Percentiles rank a stretch among this genome's conserved stretches.
phyloP scores from a whole-genome alignment of 37 sponge, comb jelly and placozoan genomes.

The Theonella swinhoei region DNA sequence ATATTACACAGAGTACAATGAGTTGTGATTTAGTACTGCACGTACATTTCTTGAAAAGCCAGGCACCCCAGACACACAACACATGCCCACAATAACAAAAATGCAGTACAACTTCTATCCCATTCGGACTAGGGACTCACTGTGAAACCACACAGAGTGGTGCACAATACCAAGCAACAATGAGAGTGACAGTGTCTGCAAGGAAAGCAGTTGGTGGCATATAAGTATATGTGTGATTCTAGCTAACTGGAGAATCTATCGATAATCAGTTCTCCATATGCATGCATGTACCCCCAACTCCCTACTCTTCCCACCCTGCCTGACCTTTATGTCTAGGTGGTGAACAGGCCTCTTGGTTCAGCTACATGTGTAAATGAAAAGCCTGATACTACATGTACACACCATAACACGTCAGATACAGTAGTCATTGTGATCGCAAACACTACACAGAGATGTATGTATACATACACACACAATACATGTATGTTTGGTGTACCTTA shows the following conservation, averaged over 20 bases:
- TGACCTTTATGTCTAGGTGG: not conserved
- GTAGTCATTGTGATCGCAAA: too few relatives aligned
- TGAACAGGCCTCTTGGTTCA: not conserved
- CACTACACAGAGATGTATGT: constrained; percentile 15
- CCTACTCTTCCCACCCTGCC: not conserved
- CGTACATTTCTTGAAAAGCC: too few relatives aligned
- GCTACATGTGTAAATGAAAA: not conserved
- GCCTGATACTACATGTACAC: not conserved
- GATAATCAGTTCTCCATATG: too few relatives aligned
- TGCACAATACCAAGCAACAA: not conserved
- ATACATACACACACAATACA: constrained; percentile 45
- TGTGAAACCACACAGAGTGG: not conserved
- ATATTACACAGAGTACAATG: too few relatives aligned
- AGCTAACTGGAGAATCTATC: too few relatives aligned
- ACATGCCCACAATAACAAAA: too few relatives aligned
- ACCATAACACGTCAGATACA: not conserved
- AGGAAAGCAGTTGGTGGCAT: not conserved
- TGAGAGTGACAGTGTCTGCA: not conserved
- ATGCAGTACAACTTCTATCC: too few relatives aligned
- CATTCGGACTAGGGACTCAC: not conserved
- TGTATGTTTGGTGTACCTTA: too few relatives aligned
- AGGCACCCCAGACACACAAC: too few relatives aligned
- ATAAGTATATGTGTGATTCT: too few relatives aligned
- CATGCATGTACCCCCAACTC: not conserved
- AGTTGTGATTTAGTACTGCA: too few relatives aligned